Evolutionary conservation across 2,888 invertebrate species (phyloP).

Genomic region (Acanthosepion esculentum): DNA sequence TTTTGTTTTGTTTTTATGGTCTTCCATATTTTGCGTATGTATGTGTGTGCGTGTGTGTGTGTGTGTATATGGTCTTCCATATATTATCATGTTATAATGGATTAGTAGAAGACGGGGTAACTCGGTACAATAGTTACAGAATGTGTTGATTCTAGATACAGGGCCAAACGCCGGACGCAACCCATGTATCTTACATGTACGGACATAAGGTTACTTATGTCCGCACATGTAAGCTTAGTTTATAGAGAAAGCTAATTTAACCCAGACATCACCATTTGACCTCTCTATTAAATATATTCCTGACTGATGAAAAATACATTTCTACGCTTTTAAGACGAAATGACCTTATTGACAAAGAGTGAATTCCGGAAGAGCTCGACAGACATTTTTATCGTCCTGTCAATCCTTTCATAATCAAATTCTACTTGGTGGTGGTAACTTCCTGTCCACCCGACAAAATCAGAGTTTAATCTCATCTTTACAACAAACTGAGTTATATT

Average conservation of each 20-base stretch:
- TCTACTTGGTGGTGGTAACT: background rate
- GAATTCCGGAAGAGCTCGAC: background rate
- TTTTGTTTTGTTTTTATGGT: no score
- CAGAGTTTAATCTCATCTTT: background rate
- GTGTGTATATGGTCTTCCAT: no score
- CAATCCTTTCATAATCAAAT: background rate
- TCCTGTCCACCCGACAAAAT: background rate
- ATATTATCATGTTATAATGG: no score
- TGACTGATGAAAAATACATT: background rate
- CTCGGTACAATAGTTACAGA: no score
- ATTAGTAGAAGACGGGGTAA: no score
- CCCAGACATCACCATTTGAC: background rate
- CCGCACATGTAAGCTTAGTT: no score
- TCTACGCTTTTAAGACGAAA: background rate
- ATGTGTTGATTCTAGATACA: no score
- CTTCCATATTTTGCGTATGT: no score
- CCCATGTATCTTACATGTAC: no score
- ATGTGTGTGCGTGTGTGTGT: no score
- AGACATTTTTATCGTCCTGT: background rate
- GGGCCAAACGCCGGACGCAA: no score
- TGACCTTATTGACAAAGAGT: background rate
- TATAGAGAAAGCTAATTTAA: background rate
- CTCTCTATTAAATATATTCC: background rate
- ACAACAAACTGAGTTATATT: background rate
- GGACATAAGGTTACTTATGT: no score